Evolutionary conservation across 2,797 vertebrate genomes (phyloP).

Genomic region (Gymnodraco acuticeps): DNA sequence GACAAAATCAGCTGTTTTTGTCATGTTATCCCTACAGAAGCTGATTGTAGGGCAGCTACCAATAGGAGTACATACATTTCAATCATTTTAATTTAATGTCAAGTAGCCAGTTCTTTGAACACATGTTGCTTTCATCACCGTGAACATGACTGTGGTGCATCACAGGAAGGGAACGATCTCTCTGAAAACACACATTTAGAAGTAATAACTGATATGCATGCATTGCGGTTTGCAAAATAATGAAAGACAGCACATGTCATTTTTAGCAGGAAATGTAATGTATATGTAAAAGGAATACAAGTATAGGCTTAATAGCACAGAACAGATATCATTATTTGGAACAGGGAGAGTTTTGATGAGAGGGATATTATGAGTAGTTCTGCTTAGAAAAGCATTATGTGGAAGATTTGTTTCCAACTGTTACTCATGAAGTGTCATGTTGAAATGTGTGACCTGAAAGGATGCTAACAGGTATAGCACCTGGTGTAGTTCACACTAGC

Average conservation of each 20-base stretch:
- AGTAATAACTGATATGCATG: background rate
- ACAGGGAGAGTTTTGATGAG: background rate
- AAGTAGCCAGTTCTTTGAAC: background rate
- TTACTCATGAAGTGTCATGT: background rate
- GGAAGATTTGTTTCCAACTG: background rate
- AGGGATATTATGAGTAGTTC: background rate
- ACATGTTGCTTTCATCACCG: background rate
- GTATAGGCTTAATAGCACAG: background rate
- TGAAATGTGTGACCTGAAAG: background rate
- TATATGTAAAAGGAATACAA: background rate
- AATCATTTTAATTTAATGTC: background rate
- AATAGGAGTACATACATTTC: background rate
- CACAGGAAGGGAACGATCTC: background rate
- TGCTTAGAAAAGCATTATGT: background rate
- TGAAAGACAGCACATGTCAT: conserved; percentile 1
- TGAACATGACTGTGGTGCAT: background rate
- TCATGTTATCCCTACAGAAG: background rate
- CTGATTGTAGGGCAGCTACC: background rate
- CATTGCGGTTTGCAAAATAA: background rate
- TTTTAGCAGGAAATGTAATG: background rate
- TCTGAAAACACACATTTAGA: background rate
- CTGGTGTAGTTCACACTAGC: background rate
- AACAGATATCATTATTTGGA: background rate
- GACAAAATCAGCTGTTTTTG: background rate
- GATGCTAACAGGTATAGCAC: background rate